Percentiles rank a stretch among this genome's conserved stretches.
Conservation (phyloP, 2,888 invertebrate species). For the Apodemia duryi region DNA sequence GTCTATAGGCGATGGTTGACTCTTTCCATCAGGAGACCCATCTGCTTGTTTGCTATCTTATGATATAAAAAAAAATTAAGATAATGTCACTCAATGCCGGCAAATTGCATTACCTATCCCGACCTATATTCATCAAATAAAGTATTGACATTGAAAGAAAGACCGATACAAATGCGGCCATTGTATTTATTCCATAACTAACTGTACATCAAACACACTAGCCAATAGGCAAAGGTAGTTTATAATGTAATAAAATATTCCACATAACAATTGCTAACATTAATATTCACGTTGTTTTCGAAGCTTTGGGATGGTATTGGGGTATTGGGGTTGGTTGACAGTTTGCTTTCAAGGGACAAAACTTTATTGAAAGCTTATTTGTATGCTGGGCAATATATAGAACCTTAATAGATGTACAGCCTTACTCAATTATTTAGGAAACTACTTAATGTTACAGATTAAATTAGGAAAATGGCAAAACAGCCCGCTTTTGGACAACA, state of each 20-base stretch:
- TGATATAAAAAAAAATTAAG: no score
- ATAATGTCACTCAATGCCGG: no score
- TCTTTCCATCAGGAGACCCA: no score
- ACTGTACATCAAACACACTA: neutral
- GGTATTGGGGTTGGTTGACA: slow-evolving; percentile 45
- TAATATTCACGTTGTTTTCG: slow-evolving; percentile 43
- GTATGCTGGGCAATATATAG: slow-evolving; percentile 38
- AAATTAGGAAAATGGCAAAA: neutral
- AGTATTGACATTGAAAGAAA: no score
- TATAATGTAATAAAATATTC: slow-evolving; percentile 24
- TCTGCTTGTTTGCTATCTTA: no score
- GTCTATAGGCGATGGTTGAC: no score
- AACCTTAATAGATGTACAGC: slow-evolving; percentile 32
- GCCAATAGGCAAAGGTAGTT: slow-evolving; percentile 15
- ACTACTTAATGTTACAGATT: neutral
- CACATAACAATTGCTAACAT: slow-evolving; percentile 40
- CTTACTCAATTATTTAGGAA: slow-evolving; percentile 16
- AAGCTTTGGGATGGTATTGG: slow-evolving; percentile 35
- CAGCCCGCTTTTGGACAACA: neutral
- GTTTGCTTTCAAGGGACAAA: slow-evolving; percentile 48
- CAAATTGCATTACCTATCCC: no score
- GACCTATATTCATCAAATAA: no score
- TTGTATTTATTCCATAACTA: neutral
- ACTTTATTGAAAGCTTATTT: slow-evolving; percentile 51
- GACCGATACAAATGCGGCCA: no score